Conservation (phyloP, 1,140 invertebrate genomes). For the Leptonema lineaticorne region DNA sequence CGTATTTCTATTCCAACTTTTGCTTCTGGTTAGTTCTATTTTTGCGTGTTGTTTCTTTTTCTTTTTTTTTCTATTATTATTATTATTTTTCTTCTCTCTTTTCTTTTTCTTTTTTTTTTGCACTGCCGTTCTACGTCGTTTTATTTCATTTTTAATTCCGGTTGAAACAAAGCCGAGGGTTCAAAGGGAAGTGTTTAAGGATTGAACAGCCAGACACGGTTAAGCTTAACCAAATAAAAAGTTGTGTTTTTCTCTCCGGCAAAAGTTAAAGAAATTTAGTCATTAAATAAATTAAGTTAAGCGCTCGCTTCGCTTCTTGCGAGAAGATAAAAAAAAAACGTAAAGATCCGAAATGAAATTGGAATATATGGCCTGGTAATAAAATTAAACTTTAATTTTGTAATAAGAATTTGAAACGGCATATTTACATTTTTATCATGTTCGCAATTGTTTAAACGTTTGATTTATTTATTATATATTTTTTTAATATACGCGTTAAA, state of each 20-base stretch:
- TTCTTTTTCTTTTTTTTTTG: constrained; percentile 4
- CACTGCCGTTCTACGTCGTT: background rate
- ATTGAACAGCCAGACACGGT: constrained; percentile 25
- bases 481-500: too few relatives aligned
- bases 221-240: constrained; percentile 41
- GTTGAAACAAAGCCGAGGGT: constrained; percentile 4
- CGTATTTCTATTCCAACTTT: too few relatives aligned
- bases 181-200: constrained; percentile 26
- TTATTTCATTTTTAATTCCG: constrained; percentile 9
- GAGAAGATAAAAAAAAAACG: background rate
- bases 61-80: background rate
- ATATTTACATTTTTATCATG: too few relatives aligned
- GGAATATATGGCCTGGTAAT: background rate
- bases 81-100: constrained; percentile 1
- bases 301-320: constrained; percentile 13
- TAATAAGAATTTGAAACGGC: too few relatives aligned
- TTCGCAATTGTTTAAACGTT: too few relatives aligned
- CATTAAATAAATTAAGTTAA: constrained; percentile 42
- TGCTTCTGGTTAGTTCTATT: too few relatives aligned
- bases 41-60: too few relatives aligned
- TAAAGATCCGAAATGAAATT: background rate
- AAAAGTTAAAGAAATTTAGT: constrained; percentile 41
- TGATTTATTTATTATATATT: too few relatives aligned
- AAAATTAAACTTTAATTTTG: too few relatives aligned
- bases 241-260: constrained; percentile 27